Evolutionary conservation across 2,888 invertebrate species (phyloP), one percentile per base, ranked within the genome.

Genomic region (Campaea margaritaria): DNA sequence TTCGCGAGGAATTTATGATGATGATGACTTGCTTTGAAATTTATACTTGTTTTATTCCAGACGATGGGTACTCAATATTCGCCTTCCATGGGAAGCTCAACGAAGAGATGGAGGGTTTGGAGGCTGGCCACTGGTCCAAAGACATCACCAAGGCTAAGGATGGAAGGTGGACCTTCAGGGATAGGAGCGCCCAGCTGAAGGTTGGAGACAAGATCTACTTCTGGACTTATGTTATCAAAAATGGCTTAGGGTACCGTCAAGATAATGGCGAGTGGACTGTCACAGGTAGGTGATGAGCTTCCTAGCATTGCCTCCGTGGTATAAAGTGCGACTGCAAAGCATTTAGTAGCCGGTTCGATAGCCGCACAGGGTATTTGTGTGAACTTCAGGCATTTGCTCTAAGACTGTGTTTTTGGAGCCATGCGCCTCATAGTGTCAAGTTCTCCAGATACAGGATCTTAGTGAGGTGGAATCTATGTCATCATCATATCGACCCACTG

Each of bases 151-250:
- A 91, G 65, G 79, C 93, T 0, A 94, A 93, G 68, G 86, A 94
- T 50, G 96, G 95, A 2, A 87, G 93, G 61, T 96, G 96, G 95
- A 94, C 87, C 0, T 96, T 95, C 77, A 88, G 91, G 14, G 95
- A 96, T 75, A 88, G 85, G 0, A 82, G 82, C 0, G 93, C 94
- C 0, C 71, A 82, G 57, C 78, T 96, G n/a, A 94, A 95, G 69
- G 72, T 88, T 0, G 96, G 96, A 0, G 96, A 96, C 75, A 93
- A 87, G 2, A 81, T 96, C 16, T 95, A 96, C 80, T 96, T 95
- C 79, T 96, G 96, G 96, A 93, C 96, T 0, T 96, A 94, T 73
- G 95, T 95, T 0, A 92, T 95, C 47, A 94, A 94, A 73, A 87
- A 95, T 66, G 95, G 95, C 0, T 78, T 95, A 21, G 96, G 96